Evolutionary conservation across 2,888 invertebrate genomes (phyloP), one percentile per base, ranked within the genome.

Genomic region (Melinopterus prodromus): DNA sequence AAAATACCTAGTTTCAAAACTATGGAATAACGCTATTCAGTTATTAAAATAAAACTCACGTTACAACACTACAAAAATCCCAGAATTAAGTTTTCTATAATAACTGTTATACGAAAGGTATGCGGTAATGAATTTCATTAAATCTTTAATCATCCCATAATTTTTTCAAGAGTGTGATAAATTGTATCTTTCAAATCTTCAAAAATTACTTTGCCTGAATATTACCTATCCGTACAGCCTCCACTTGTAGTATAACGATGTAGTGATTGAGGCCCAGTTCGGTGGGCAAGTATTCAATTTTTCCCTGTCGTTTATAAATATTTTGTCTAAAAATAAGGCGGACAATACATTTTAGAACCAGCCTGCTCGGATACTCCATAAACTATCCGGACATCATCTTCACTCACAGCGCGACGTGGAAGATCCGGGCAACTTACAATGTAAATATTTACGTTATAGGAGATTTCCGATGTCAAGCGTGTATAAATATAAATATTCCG

Each of bases 311-410:
- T 53, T 53, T 53, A 53, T 53, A 53, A 53, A 53, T 53, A 53
- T 53, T 53, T 4, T 53, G 12, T 53, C 53, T 53, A 53, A 53
- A 53, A 53, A 53, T 53, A 53, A 7, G 7, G 12, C 53, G 7
- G 9, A 53, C 53, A 53, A 53, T 53, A 53, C 53, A 12, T 53
- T 53, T 53, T 3, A 53, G 53, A 53, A 53, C 26, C 53, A 53
- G 53, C 53, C 53, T 53, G 53, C 53, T 53, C 53, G 53, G 26
- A 26, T 53, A 53, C 53, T 53, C 53, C 12, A 53, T 53, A 53
- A 53, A 53, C 53, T 53, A 53, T 53, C 53, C 53, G 53, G 53
- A 53, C 53, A 53, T 53, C 53, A 53, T 53, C 53, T 53, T 53
- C 53, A 53, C 53, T 9, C 53, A 53, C 53, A 9, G 53, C 12